These are phyloP conservation scores for Spondyliosoma cantharus DNA, from an alignment of 2,797 vertebrate genomes.

Conservation along the genomic window DNA sequence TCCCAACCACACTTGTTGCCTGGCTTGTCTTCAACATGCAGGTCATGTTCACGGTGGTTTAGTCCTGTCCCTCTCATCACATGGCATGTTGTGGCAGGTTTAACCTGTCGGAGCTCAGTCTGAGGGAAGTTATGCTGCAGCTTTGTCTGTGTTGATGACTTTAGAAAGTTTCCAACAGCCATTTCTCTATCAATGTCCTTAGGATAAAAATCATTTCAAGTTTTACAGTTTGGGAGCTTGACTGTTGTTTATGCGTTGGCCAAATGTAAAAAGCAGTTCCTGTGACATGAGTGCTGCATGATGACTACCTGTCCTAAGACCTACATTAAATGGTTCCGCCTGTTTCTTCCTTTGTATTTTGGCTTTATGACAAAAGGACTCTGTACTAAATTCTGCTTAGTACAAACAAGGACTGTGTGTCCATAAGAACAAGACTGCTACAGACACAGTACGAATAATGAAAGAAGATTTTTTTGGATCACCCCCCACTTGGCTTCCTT, in stretches of 20 bases:
- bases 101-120: background rate
- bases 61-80: background rate
- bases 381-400: background rate
- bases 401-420: background rate
- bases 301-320: background rate
- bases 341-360: background rate
- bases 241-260: background rate
- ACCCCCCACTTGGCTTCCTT: background rate
- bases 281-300: background rate
- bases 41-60: slow-evolving; percentile 32
- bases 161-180: background rate
- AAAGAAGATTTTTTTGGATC: background rate
- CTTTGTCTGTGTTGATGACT: background rate
- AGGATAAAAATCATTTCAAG: background rate
- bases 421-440: background rate
- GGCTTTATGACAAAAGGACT: background rate
- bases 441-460: background rate
- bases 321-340: background rate
- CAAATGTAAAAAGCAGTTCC: background rate
- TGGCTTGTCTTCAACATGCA: slow-evolving; percentile 19
- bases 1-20: slow-evolving; percentile 1
- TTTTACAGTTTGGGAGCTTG: background rate
- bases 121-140: background rate
- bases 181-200: background rate
- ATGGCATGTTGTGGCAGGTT: slow-evolving; percentile 32